phyloP scores from a whole-genome alignment of 2,888 invertebrate genomes.

The Cosmia trapezina region DNA sequence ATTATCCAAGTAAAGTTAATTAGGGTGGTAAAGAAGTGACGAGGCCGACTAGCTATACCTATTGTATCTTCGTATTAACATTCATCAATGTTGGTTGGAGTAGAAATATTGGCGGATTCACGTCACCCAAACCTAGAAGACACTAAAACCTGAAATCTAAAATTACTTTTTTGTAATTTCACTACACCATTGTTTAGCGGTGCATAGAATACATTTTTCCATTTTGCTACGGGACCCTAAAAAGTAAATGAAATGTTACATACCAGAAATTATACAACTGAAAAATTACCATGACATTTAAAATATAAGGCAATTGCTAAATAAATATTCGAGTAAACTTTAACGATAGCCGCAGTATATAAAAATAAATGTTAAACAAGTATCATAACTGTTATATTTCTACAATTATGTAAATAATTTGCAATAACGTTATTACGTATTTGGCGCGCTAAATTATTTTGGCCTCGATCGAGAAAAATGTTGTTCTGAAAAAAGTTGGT shows the following conservation, averaged over 20 bases:
- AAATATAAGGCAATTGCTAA: conserved; percentile 35
- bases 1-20: too few species aligned
- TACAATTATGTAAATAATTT: conserved; percentile 38
- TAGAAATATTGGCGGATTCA: too few species aligned
- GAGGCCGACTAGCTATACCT: too few species aligned
- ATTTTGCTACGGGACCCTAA: too few species aligned
- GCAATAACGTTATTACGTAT: conserved; percentile 25
- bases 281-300: conserved; percentile 50
- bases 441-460: conserved; percentile 16
- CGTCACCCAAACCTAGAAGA: too few species aligned
- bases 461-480: conserved; percentile 27
- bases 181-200: too few species aligned
- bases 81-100: too few species aligned
- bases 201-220: too few species aligned
- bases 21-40: too few species aligned
- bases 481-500: not conserved
- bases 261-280: conserved; percentile 22
- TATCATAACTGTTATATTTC: conserved; percentile 41
- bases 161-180: too few species aligned
- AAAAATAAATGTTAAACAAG: conserved; percentile 41
- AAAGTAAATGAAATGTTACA: conserved; percentile 2
- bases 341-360: conserved; percentile 19
- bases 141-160: too few species aligned
- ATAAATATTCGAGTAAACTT: conserved; percentile 32
- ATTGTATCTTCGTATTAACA: too few species aligned